These are phyloP conservation scores for Drepana arcuata DNA, from an alignment of 1,140 invertebrate species.

Conservation along the genomic window DNA sequence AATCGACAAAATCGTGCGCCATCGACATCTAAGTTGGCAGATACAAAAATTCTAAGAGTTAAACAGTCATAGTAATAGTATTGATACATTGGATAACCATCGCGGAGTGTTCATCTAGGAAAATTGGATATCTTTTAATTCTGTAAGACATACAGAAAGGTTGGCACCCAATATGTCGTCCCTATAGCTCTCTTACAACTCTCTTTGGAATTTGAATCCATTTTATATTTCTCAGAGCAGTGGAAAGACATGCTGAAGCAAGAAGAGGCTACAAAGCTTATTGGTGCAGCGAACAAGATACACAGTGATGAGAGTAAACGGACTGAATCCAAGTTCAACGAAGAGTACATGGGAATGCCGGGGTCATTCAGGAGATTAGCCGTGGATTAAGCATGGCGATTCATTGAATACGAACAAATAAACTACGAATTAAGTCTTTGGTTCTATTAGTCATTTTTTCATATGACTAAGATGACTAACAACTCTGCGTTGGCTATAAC, in stretches of 20 bases:
- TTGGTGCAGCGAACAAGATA: constrained; percentile 14
- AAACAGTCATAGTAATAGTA: constrained; percentile 2
- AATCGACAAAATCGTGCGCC: too few relatives aligned
- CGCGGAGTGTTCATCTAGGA: background rate
- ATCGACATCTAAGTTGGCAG: too few relatives aligned
- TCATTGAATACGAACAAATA: too few relatives aligned
- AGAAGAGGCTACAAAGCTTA: constrained; percentile 12
- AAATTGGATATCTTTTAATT: constrained; percentile 1
- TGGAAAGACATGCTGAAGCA: constrained; percentile 12
- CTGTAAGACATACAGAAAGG: too few relatives aligned
- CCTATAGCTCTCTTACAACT: too few relatives aligned
- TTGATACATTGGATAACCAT: constrained; percentile 28
- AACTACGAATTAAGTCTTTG: too few relatives aligned
- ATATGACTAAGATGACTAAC: too few relatives aligned
- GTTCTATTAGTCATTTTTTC: too few relatives aligned
- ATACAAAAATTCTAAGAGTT: too few relatives aligned
- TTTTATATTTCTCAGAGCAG: constrained; percentile 18
- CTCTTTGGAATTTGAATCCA: background rate
- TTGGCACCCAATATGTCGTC: too few relatives aligned
- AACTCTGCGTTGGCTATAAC: too few relatives aligned
- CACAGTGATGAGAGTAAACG: constrained; percentile 18
- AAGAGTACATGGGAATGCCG: constrained; percentile 25
- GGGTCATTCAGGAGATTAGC: constrained; percentile 26
- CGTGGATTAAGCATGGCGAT: constrained; percentile 18
- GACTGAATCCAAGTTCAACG: constrained; percentile 15